Evolutionary conservation across 2,888 invertebrate genomes (phyloP).

Genomic region (Acanthosepion pharaonis): DNA sequence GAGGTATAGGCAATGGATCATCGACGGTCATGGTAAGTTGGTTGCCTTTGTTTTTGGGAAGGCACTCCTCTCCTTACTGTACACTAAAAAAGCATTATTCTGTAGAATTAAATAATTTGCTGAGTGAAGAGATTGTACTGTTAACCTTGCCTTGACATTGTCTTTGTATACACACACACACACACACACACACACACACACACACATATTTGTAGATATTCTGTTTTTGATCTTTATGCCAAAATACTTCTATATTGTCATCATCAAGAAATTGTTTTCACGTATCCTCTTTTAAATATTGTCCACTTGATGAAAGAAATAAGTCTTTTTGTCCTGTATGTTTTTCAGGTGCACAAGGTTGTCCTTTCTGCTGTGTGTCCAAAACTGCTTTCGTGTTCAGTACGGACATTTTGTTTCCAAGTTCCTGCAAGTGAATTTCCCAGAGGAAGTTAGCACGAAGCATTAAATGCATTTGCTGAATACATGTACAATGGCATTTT

Average conservation of each 20-base stretch:
- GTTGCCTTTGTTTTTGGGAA: background rate
- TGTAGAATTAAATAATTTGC: too few species aligned
- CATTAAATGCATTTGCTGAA: slow-evolving; percentile 35
- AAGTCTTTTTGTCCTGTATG: background rate
- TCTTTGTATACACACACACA: too few species aligned
- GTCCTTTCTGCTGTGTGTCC: slow-evolving; percentile 11
- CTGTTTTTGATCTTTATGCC: too few species aligned
- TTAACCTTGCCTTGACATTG: background rate
- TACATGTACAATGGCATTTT: slow-evolving; percentile 37
- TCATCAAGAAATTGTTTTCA: background rate
- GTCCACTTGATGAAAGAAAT: background rate
- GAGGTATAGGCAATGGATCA: slow-evolving; percentile 24
- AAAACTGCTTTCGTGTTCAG: slow-evolving; percentile 23
- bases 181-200: too few species aligned
- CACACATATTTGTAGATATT: too few species aligned
- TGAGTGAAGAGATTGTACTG: background rate
- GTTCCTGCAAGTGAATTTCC: slow-evolving; percentile 35
- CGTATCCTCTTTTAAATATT: background rate
- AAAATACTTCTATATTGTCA: background rate
- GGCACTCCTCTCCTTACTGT: background rate
- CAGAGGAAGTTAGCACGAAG: background rate
- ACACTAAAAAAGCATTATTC: too few species aligned
- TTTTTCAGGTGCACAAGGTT: slow-evolving; percentile 38
- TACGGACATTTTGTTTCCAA: background rate
- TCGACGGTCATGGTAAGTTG: slow-evolving; percentile 20